Evolutionary conservation across 2,797 vertebrate species (phyloP).

Genomic region (Notamacropus eugenii): DNA sequence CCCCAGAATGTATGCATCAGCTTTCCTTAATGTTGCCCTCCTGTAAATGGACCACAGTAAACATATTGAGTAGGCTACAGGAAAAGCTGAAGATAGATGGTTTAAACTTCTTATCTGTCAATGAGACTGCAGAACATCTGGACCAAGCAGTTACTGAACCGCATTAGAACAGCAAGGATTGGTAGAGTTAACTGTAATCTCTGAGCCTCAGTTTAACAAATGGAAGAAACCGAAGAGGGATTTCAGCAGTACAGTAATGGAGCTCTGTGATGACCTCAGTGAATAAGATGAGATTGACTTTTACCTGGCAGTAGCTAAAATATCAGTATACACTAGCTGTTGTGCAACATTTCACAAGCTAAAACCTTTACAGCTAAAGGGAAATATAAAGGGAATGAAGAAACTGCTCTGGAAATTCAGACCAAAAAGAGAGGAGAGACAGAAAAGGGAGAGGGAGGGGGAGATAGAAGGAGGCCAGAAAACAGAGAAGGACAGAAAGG

Average conservation of each 20-base stretch:
- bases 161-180: conserved; percentile 63
- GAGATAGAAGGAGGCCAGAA: too few relatives aligned
- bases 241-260: conserved; percentile 59
- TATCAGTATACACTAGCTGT: conserved; percentile 14
- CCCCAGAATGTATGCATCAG: conserved; percentile 72
- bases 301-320: conserved; percentile 63
- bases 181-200: conserved; percentile 61
- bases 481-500: background rate
- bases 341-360: background rate
- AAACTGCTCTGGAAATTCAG: conserved; percentile 30
- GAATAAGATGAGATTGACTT: conserved; percentile 43
- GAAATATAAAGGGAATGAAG: conserved; percentile 26
- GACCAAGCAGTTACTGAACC: conserved; percentile 74
- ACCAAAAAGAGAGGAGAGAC: background rate
- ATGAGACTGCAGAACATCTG: conserved; percentile 75
- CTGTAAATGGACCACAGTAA: conserved; percentile 77
- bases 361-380: background rate
- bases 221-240: conserved; percentile 55
- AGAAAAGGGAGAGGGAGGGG: background rate
- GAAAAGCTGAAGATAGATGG: conserved; percentile 71
- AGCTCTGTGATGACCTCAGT: conserved; percentile 49
- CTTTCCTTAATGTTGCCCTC: conserved; percentile 77
- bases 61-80: conserved; percentile 77
- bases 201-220: conserved; percentile 72
- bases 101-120: conserved; percentile 76